These are phyloP conservation scores for Hesperophylax magnus DNA, from an alignment of 1,140 invertebrate genomes.

Conservation along the genomic window DNA sequence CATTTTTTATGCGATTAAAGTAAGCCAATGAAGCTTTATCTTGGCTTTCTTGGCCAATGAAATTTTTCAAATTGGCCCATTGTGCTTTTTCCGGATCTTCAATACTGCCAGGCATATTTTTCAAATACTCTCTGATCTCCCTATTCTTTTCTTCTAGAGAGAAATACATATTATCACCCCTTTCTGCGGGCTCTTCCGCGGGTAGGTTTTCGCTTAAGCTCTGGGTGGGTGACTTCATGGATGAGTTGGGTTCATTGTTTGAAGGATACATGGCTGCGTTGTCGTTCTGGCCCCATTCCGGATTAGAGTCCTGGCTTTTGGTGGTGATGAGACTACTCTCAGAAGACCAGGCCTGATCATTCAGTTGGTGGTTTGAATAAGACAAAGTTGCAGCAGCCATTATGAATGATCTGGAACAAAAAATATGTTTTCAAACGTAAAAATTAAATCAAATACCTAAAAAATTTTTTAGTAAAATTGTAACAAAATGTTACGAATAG, in stretches of 20 bases:
- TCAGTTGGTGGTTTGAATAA: slow-evolving; percentile 27
- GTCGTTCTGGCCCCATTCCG: slow-evolving; percentile 24
- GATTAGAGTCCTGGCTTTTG: slow-evolving; percentile 34
- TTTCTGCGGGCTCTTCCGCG: background rate
- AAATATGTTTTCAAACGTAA: too few relatives aligned
- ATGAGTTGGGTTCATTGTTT: background rate
- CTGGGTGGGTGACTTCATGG: slow-evolving; percentile 14
- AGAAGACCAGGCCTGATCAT: slow-evolving; percentile 34
- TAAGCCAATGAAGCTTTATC: slow-evolving; percentile 21
- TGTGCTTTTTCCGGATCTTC: slow-evolving; percentile 28
- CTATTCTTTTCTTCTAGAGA: slow-evolving; percentile 29
- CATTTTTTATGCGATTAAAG: slow-evolving; percentile 17
- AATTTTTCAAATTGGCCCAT: slow-evolving; percentile 21
- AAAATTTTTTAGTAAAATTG: background rate
- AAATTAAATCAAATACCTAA: background rate
- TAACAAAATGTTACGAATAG: background rate
- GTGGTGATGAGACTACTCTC: slow-evolving; percentile 28
- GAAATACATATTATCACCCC: background rate
- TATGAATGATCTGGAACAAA: background rate
- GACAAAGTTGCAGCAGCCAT: slow-evolving; percentile 30
- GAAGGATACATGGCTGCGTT: background rate
- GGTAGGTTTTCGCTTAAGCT: background rate
- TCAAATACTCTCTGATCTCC: slow-evolving; percentile 27
- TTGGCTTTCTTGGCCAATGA: background rate
- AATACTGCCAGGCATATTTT: slow-evolving; percentile 18